phyloP scores from a whole-genome alignment of 2,113 vertebrate species.

The Microtus montanus region DNA sequence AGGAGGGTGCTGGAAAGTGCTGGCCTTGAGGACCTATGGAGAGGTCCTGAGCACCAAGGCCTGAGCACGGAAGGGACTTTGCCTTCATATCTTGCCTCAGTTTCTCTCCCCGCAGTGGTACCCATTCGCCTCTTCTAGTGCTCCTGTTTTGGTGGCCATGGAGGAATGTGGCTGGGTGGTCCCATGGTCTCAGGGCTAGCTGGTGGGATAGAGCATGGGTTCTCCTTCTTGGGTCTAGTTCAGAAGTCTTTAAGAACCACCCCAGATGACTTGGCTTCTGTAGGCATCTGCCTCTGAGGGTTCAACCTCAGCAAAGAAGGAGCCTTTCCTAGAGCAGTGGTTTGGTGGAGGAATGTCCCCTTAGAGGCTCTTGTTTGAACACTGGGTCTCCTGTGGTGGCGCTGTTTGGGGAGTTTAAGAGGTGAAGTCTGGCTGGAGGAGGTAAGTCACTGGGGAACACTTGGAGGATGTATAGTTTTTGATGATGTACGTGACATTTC shows the following conservation, averaged over 20 bases:
- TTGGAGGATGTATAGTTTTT: neutral
- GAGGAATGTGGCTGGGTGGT: neutral
- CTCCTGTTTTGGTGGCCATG: neutral
- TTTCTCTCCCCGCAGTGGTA: neutral
- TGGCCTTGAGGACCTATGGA: neutral
- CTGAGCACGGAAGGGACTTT: fast-evolving
- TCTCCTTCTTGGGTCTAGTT: neutral
- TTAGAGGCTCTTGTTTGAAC: neutral
- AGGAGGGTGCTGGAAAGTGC: neutral
- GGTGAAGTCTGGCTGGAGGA: neutral
- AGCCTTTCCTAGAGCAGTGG: neutral
- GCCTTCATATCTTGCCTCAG: neutral
- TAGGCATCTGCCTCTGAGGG: neutral
- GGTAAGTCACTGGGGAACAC: neutral
- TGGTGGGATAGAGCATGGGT: neutral
- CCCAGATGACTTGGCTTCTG: conserved; percentile 27
- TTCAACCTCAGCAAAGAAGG: neutral
- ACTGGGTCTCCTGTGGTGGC: neutral
- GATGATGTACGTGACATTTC: neutral
- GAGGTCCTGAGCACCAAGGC: neutral
- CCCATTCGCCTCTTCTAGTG: neutral
- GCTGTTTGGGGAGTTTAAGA: neutral
- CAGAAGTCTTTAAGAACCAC: neutral
- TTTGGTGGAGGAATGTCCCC: neutral
- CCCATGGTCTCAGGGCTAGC: neutral